phyloP scores from a whole-genome alignment of 2,888 invertebrate genomes.

The Diarsia mendica region DNA sequence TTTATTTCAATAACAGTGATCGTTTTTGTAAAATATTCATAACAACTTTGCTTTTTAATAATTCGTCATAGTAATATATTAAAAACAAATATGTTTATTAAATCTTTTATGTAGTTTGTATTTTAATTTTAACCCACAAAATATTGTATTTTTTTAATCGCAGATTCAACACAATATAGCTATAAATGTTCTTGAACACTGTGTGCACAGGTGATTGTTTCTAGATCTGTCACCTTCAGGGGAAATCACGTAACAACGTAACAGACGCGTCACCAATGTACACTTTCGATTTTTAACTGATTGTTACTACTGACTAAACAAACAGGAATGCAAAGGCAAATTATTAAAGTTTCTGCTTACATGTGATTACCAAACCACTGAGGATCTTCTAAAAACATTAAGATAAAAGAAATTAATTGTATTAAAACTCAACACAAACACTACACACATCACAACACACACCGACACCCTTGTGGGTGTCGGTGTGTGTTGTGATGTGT shows the following conservation, averaged over 20 bases:
- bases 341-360: too few species aligned
- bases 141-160: conserved; percentile 31
- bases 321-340: too few species aligned
- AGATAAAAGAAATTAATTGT: too few species aligned
- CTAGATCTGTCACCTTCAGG: conserved; percentile 60
- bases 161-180: conserved; percentile 43
- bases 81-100: background rate
- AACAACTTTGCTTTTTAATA: background rate
- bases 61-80: background rate
- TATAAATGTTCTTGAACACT: conserved; percentile 45
- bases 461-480: too few species aligned
- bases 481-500: too few species aligned
- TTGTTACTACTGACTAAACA: too few species aligned
- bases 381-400: too few species aligned
- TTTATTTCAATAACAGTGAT: background rate
- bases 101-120: background rate
- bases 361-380: too few species aligned
- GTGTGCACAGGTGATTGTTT: conserved; percentile 63
- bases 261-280: conserved; percentile 51
- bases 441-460: too few species aligned
- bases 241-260: conserved; percentile 62
- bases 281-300: too few species aligned
- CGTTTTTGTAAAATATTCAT: background rate
- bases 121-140: conserved; percentile 15
- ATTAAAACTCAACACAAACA: too few species aligned